Evolutionary conservation across 2,797 vertebrate species (phyloP).

Genomic region (Varecia variegata): DNA sequence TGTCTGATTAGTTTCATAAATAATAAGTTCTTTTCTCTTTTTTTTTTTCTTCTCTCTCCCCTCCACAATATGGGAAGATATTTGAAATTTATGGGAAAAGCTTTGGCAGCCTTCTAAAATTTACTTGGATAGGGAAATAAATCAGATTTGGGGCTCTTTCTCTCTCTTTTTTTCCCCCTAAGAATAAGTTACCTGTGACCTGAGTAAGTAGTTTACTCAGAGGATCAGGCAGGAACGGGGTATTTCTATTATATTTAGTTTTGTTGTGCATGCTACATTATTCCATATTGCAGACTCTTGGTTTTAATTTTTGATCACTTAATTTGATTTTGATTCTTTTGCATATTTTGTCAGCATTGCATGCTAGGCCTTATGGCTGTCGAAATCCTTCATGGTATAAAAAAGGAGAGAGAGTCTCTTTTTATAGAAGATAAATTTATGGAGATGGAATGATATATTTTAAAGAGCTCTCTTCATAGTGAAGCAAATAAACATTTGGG

Average conservation of each 20-base stretch:
- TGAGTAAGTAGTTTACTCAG: not conserved
- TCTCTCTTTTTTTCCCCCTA: not conserved
- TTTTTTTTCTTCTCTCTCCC: no score
- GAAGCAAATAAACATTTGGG: not conserved
- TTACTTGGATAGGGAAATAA: constrained; percentile 24
- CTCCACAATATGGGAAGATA: not conserved
- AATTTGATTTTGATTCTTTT: constrained; percentile 48
- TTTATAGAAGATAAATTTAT: not conserved
- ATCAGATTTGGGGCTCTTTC: constrained; percentile 20
- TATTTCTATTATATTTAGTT: not conserved
- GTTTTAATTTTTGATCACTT: constrained; percentile 34
- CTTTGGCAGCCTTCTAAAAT: constrained; percentile 41
- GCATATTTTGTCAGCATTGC: not conserved
- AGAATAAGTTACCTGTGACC: constrained; percentile 37
- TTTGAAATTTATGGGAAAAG: constrained; percentile 39
- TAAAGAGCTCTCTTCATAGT: not conserved
- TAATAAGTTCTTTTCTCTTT: not conserved
- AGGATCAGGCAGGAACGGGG: not conserved
- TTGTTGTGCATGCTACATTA: not conserved
- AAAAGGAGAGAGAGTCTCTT: not conserved
- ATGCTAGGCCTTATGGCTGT: not conserved
- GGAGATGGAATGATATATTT: not conserved
- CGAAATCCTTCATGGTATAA: not conserved
- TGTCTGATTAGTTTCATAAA: constrained; percentile 5
- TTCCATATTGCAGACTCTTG: not conserved